Evolutionary conservation across 2,113 vertebrate genomes (phyloP).

Genomic region (Andinoacara biseriatus): DNA sequence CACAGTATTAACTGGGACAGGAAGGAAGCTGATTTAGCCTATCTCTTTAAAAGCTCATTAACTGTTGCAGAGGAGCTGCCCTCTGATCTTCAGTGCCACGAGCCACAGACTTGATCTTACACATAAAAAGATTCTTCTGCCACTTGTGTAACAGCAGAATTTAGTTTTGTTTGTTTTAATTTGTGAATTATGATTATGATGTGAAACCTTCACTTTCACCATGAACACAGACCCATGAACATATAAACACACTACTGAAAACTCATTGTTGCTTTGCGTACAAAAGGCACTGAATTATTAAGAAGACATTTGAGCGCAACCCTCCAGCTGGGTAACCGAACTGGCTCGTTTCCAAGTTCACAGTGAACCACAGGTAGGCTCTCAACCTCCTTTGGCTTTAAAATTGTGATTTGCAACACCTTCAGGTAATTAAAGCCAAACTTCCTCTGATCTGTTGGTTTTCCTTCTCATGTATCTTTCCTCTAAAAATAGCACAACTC

Average conservation of each 20-base stretch:
- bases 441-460: neutral
- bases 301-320: constrained; percentile 40
- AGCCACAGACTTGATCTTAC: constrained; percentile 13
- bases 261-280: constrained; percentile 25
- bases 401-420: neutral
- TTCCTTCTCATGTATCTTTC: neutral
- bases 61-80: constrained; percentile 34
- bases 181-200: constrained; percentile 20
- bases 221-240: constrained; percentile 1
- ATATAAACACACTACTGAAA: neutral
- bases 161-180: neutral
- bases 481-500: neutral
- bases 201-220: constrained; percentile 32
- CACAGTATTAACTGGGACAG: constrained; percentile 15
- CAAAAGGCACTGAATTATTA: constrained; percentile 68
- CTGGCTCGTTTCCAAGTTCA: constrained; percentile 40
- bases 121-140: constrained; percentile 2
- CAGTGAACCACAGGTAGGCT: constrained; percentile 30
- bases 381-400: neutral
- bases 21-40: constrained; percentile 41
- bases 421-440: neutral
- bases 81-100: constrained; percentile 28
- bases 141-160: constrained; percentile 5
- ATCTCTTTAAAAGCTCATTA: constrained; percentile 59
- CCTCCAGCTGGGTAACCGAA: constrained; percentile 33